Evolutionary conservation across 2,113 vertebrate species (phyloP), one percentile per base, ranked within the genome.

Genomic region (Geococcyx californianus): DNA sequence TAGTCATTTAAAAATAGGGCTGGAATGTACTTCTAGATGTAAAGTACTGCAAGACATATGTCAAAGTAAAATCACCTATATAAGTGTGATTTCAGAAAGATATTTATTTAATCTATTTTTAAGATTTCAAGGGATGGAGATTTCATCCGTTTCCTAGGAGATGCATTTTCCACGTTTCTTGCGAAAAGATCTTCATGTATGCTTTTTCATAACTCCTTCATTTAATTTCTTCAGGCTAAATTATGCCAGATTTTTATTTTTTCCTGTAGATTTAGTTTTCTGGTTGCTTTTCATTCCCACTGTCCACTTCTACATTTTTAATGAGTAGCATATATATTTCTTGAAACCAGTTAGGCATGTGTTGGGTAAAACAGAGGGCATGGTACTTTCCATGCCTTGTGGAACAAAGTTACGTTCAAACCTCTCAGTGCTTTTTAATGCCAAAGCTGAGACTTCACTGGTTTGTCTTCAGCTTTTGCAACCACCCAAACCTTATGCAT

Each of bases 71-170:
- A 82, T 68, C 0, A 0, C 76, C 70, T 84, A n/a, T 85, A 90
- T 68, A 49, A 29, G 20, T 87, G 31, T 79, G 34, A 80, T 93
- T 94, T 85, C 54, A 83, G 49, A 91, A 87, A 64, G 19, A 44
- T 82, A 79, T 44, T 90, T 87, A 31, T 87, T 95, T 93, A 89
- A 94, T 63, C 52, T 87, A 0, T 18, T 70, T 94, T 76, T 73
- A 68, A 60, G 15, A 85, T 81, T 78, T 72, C 70, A 76, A 2
- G 70, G 28, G 70, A 84, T 36, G 20, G 36, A 60, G 29, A 45
- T 18, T 60, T 54, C 42, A 28, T 60, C 13, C 49, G 83, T 83
- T 76, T 86, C 42, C 84, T 84, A 63, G 42, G 44, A 91, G 31
- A 83, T 54, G 31, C 11, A 72, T 68, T 87, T 87, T 75, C 25